Conservation (phyloP, 1,140 invertebrate genomes). For the Camponotus vicinus region DNA sequence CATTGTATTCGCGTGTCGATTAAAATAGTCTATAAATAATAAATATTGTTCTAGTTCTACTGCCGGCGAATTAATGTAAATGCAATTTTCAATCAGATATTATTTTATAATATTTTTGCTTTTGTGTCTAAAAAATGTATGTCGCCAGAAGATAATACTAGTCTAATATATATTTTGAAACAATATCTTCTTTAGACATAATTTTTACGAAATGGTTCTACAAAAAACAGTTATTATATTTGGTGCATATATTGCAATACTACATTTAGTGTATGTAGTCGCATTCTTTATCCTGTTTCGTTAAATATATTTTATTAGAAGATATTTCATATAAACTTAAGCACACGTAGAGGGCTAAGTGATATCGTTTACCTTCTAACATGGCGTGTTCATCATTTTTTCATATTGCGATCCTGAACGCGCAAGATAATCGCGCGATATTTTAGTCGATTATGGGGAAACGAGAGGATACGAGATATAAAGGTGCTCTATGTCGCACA, state of each 20-base stretch:
- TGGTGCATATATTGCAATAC: too few relatives aligned
- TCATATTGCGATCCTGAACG: neutral
- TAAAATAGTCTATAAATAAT: neutral
- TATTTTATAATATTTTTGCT: slow-evolving; percentile 2
- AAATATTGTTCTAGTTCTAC: too few relatives aligned
- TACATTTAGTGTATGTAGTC: neutral
- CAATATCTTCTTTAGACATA: too few relatives aligned
- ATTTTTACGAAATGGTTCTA: too few relatives aligned
- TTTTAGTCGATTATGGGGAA: slow-evolving; percentile 37
- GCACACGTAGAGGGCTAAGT: neutral
- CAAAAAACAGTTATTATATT: too few relatives aligned
- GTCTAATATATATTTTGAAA: too few relatives aligned
- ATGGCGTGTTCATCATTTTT: neutral
- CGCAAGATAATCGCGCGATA: slow-evolving; percentile 20
- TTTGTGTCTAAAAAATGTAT: neutral
- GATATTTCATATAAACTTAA: neutral
- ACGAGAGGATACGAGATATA: neutral
- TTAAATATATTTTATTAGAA: neutral
- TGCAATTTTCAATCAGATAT: slow-evolving; percentile 2
- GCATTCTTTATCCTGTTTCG: neutral
- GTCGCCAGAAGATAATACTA: too few relatives aligned
- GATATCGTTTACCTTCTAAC: neutral
- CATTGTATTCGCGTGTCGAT: neutral
- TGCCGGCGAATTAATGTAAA: neutral
- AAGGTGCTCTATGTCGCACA: neutral